phyloP scores from a whole-genome alignment of 2,797 vertebrate genomes.

The Anolis apletophallus region DNA sequence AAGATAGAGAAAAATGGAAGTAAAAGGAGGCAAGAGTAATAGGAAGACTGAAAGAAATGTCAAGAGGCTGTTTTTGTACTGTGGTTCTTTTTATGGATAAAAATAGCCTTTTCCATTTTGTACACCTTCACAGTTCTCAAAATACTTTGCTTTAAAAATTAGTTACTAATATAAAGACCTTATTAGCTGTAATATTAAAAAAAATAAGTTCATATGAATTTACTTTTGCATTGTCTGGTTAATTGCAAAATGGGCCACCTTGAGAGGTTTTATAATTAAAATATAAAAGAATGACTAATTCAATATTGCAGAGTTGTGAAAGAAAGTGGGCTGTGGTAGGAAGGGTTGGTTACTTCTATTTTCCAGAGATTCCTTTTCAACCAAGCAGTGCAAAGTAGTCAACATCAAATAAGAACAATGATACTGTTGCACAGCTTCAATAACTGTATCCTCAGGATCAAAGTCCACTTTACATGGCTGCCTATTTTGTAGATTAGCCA shows the following conservation, averaged over 20 bases:
- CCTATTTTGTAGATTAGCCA: no score
- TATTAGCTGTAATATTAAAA: no score
- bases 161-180: background rate
- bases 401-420: conserved; percentile 12
- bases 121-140: background rate
- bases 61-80: background rate
- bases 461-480: background rate
- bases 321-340: background rate
- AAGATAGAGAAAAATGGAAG: background rate
- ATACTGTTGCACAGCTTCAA: conserved; percentile 34
- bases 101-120: background rate
- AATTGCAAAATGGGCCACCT: background rate
- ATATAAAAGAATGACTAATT: background rate
- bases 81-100: background rate
- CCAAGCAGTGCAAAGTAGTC: background rate
- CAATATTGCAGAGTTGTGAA: background rate
- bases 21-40: background rate
- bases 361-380: background rate
- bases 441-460: background rate
- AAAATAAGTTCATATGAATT: background rate
- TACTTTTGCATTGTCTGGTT: background rate
- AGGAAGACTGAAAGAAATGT: background rate
- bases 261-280: background rate
- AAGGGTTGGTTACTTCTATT: background rate
- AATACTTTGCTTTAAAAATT: background rate